Evolutionary conservation across 2,888 invertebrate genomes (phyloP), one percentile per base, ranked within the genome.

Genomic region (Agrenia bidenticulata): DNA sequence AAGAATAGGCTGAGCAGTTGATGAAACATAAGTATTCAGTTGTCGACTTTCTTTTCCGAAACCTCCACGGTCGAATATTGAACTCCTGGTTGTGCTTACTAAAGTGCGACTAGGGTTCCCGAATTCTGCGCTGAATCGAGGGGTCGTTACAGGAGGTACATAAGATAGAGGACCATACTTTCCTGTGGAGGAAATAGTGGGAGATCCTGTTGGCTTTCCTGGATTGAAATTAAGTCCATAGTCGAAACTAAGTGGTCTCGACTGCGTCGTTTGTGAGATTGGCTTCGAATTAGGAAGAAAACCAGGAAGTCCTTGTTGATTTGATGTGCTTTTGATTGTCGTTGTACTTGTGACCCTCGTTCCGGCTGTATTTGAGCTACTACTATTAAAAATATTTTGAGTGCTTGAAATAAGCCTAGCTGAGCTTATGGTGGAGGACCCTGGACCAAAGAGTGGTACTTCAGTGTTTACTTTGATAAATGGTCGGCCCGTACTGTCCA

Each of bases 211-310:
- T 49, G 17, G 17, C 21, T 21, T 49, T 15, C 21, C 17, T 49
- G 49, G 49, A 49, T 9, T 21, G 32, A 32, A 32, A 32, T 11
- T 32, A 32, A 32, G 32, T 32, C 32, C 32, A 32, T 32, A 32
- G 11, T 32, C 32, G 32, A 11, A 32, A 7, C 11, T 32, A 32
- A 4, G 4, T 32, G 32, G 32, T 4, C 5, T 32, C 4, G 32
- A 32, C 11, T 32, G 32, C 32, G 4, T 23, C 61, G 24, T n/a
- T 56, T 45, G 32, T 63, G 63, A 19, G 61, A 61, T 45, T 56
- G 61, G 23, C 61, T 67, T 45, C 64, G 67, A 5, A n/a, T n/a
- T n/a, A 64, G 53, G 26, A 63, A 26, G 68, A 17, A 64, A 68
- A 45, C 64, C 64, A 11, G 45, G 45, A 45, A 32, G 32, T 11